Evolutionary conservation across 2,113 vertebrate genomes (phyloP), one percentile per base, ranked within the genome.

Genomic region (Sorex araneus): DNA sequence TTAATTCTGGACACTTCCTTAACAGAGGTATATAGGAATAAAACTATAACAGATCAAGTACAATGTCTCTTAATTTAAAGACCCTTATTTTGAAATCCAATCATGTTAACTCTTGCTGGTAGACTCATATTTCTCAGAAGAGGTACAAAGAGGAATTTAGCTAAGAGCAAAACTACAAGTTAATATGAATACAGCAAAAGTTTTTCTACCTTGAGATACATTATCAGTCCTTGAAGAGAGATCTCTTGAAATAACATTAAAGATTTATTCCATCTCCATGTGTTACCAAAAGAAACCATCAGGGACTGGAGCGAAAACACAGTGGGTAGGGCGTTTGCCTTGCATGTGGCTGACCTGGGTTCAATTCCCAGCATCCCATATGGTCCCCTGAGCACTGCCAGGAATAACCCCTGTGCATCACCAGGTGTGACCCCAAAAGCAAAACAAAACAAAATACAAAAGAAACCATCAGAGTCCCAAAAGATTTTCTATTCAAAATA

Each of bases 1-100:
- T 64, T 64, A 64, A 64, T 23, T 86, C 71, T 75, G 13, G 85
- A 90, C 34, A 28, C 81, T 87, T 74, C 18, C 19, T 47, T 77
- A 66, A 85, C 57, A 74, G 82, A 78, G 54, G 71, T 74, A 50
- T 2, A 87, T 5, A 45, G 4, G 16, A 90, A 57, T 9, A 70
- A 28, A 75, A 4, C 54, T 54, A 19, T 54, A 54, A 11, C 28
- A 64, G 40, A 45, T 36, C 18, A 21, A 16, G 16, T 50, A 16
- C 6, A 79, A 60, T 83, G 57, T 81, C 30, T 87, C 27, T 66
- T 2, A 47, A 40, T 92, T 89, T 25, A 1, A 32, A 19, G 15
- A 45, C 28, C 21, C 16, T 71, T 3, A 45, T 12, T 76, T 94
- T 73, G 63, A 87, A 84, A 16, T n/a, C 1, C 21, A 43, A 9